phyloP scores from a whole-genome alignment of 2,797 vertebrate genomes.

The Neolamprologus multifasciatus region DNA sequence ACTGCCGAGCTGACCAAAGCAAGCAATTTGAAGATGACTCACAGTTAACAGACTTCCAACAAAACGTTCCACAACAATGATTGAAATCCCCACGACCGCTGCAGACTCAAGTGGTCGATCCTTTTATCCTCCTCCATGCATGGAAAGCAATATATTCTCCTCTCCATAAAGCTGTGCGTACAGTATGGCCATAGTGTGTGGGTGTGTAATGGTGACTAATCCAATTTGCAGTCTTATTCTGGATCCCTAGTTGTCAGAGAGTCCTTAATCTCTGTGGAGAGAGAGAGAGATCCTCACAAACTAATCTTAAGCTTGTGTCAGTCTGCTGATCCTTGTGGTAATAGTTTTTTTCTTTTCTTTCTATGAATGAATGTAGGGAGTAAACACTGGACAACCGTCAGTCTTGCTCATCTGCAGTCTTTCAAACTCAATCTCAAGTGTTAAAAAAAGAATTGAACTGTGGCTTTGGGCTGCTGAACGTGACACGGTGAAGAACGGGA shows the following conservation, averaged over 20 bases:
- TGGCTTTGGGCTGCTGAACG: not conserved
- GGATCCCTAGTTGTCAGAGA: slow-evolving; percentile 58
- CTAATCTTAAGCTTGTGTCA: slow-evolving; percentile 51
- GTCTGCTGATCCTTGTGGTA: slow-evolving; percentile 34
- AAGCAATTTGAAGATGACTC: slow-evolving; percentile 36
- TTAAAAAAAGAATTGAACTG: not conserved
- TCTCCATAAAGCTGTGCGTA: slow-evolving; percentile 19
- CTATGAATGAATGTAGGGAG: slow-evolving; percentile 38
- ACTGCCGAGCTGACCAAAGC: slow-evolving; percentile 13
- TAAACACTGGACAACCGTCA: slow-evolving; percentile 19
- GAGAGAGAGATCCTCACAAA: slow-evolving; percentile 51
- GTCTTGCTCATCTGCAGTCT: not conserved
- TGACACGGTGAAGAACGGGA: slow-evolving; percentile 12
- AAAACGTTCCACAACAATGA: slow-evolving; percentile 22
- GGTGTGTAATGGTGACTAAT: slow-evolving; percentile 70
- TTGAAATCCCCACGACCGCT: slow-evolving; percentile 24
- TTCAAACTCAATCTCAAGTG: not conserved
- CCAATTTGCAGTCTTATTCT: slow-evolving; percentile 77
- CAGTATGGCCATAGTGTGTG: slow-evolving; percentile 41
- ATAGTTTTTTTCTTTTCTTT: slow-evolving; percentile 43
- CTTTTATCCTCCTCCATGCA: slow-evolving; percentile 32
- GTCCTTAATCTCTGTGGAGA: slow-evolving; percentile 67
- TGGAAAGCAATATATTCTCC: slow-evolving; percentile 28
- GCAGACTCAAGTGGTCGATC: slow-evolving; percentile 23
- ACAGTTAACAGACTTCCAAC: slow-evolving; percentile 18